phyloP scores from a whole-genome alignment of 2,888 invertebrate species.

The Aplocera efformata region DNA sequence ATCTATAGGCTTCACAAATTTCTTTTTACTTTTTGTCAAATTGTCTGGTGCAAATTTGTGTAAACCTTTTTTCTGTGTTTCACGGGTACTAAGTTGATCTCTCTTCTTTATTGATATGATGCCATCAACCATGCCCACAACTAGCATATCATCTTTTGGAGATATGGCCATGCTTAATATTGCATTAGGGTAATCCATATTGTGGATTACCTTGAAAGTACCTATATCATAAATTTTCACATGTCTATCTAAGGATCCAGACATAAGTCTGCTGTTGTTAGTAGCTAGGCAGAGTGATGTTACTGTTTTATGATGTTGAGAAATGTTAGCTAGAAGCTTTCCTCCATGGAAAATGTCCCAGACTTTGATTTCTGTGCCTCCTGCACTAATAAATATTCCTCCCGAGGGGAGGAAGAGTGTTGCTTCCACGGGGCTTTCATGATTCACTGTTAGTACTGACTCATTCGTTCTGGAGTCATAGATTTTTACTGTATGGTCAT shows the following conservation, averaged over 20 bases:
- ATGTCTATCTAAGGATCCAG: constrained; percentile 95
- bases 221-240: constrained; percentile 95
- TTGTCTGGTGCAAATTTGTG: constrained; percentile 80
- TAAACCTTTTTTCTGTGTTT: constrained; percentile 51
- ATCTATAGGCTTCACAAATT: constrained; percentile 6
- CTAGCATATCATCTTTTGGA: constrained; percentile 89
- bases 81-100: constrained; percentile 75
- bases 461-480: constrained; percentile 90
- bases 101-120: constrained; percentile 91
- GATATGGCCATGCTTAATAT: constrained; percentile 91
- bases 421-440: constrained; percentile 94
- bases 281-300: constrained; percentile 92
- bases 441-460: constrained; percentile 87
- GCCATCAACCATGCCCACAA: constrained; percentile 96
- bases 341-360: constrained; percentile 97
- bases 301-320: constrained; percentile 97
- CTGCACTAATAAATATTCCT: constrained; percentile 94
- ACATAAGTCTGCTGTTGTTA: constrained; percentile 90
- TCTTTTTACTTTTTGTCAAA: constrained; percentile 28
- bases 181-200: constrained; percentile 93
- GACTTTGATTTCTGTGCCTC: constrained; percentile 93
- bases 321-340: constrained; percentile 89
- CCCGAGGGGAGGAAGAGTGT: constrained; percentile 93
- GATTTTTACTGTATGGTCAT: constrained; percentile 92
- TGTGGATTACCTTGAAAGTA: constrained; percentile 92